These are phyloP conservation scores for Entomyzon cyanotis DNA, from an alignment of 2,113 vertebrate genomes.

Conservation along the genomic window DNA sequence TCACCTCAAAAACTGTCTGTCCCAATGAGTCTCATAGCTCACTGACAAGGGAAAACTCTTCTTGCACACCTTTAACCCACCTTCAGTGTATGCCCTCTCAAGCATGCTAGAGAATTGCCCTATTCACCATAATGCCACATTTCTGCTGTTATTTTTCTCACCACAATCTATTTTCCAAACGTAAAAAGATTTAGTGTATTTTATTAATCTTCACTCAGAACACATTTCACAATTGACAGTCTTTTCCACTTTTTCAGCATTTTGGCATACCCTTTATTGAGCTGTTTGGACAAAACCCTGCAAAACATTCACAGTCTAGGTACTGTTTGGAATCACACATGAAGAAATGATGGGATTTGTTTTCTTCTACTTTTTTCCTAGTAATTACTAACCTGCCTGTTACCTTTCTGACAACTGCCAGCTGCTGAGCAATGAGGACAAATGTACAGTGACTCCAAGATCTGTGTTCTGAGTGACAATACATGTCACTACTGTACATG, in stretches of 20 bases:
- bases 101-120: background rate
- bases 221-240: background rate
- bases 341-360: background rate
- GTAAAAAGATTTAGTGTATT: background rate
- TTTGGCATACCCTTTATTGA: background rate
- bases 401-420: background rate
- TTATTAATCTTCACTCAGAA: background rate
- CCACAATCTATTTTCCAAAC: background rate
- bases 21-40: background rate
- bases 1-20: background rate
- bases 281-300: background rate
- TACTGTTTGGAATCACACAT: background rate
- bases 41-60: background rate
- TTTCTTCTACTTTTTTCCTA: background rate
- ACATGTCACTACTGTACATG: background rate
- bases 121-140: background rate
- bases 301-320: background rate
- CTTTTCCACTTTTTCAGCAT: background rate
- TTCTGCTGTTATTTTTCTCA: background rate
- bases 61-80: background rate
- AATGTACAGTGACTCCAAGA: background rate
- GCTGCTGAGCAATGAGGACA: background rate
- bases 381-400: background rate
- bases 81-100: background rate
- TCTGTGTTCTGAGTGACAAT: background rate